phyloP scores from a whole-genome alignment of 2,797 vertebrate species.

The Syngnathus rostellatus region DNA sequence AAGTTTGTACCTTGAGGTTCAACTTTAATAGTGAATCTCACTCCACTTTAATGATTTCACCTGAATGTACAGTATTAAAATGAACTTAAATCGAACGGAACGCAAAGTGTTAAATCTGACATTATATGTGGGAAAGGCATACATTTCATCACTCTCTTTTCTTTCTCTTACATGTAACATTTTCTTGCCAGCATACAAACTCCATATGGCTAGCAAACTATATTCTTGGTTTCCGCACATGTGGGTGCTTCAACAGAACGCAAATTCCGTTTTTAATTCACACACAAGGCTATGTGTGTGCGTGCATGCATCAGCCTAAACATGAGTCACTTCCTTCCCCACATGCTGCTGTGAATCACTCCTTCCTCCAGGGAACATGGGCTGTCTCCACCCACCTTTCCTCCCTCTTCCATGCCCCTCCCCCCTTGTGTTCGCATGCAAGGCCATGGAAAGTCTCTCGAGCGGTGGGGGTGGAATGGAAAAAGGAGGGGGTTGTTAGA shows the following conservation, averaged over 20 bases:
- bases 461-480: constrained; percentile 34
- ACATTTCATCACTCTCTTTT: neutral
- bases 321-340: constrained; percentile 99
- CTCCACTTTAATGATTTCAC: neutral
- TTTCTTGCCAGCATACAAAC: neutral
- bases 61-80: neutral
- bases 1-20: too few species aligned
- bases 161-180: neutral
- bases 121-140: neutral
- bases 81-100: neutral
- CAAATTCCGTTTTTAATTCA: constrained; percentile 24
- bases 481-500: constrained; percentile 39
- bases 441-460: constrained; percentile 64
- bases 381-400: constrained; percentile 72
- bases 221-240: constrained; percentile 20
- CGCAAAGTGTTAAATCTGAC: neutral
- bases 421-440: constrained; percentile 53
- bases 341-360: constrained; percentile 97
- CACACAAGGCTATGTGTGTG: constrained; percentile 39
- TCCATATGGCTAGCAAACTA: constrained; percentile 9
- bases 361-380: constrained; percentile 76
- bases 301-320: constrained; percentile 70
- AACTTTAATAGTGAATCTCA: neutral
- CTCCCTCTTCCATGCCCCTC: constrained; percentile 57
- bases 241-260: constrained; percentile 22